These are phyloP conservation scores for Phaethornis superciliosus DNA, from an alignment of 2,113 vertebrate species.

Conservation along the genomic window DNA sequence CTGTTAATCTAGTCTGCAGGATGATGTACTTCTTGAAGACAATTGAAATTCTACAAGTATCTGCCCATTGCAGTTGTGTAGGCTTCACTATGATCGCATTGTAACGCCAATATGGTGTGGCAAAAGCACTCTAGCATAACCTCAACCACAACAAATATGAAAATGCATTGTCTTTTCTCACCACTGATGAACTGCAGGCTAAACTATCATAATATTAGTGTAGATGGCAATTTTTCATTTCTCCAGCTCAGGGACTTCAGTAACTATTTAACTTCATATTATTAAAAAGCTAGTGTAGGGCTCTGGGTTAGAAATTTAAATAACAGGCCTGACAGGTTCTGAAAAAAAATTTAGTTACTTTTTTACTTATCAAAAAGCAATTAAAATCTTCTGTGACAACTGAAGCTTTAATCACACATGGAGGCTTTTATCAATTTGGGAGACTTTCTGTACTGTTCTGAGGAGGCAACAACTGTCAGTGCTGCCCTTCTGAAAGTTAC, in stretches of 20 bases:
- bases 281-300: not conserved
- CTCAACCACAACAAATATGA: not conserved
- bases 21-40: not conserved
- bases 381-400: not conserved
- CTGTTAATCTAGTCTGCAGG: not conserved
- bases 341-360: not conserved
- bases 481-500: not conserved
- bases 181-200: not conserved
- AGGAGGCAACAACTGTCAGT: not conserved
- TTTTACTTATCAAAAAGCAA: not conserved
- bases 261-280: not conserved
- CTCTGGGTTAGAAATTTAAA: not conserved
- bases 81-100: not conserved
- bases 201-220: not conserved
- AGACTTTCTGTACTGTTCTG: not conserved
- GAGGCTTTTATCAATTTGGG: not conserved
- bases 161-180: not conserved
- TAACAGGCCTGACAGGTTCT: not conserved
- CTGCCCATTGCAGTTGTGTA: not conserved
- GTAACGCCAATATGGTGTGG: not conserved
- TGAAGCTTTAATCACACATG: not conserved
- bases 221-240: not conserved
- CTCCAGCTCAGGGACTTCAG: not conserved
- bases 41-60: not conserved
- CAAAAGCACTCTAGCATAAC: not conserved